Evolutionary conservation across 2,888 invertebrate species (phyloP), one percentile per base, ranked within the genome.

Genomic region (Pedicia rivosa): DNA sequence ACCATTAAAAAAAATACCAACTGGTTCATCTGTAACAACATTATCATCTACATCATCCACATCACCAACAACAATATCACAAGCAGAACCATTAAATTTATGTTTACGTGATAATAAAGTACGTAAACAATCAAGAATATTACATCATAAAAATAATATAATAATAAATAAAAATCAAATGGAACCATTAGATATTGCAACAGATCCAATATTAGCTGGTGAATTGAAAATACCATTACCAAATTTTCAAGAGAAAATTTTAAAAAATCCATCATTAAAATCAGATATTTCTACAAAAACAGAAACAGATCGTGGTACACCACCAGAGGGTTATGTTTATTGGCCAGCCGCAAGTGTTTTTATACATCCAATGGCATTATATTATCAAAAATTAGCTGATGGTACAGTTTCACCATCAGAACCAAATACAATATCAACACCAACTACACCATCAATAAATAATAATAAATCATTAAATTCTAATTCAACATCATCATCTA

Each of bases 21-120:
- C n/a, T n/a, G n/a, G n/a, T n/a, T n/a, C n/a, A n/a, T n/a, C n/a
- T n/a, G n/a, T n/a, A n/a, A n/a, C n/a, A n/a, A n/a, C n/a, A n/a
- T n/a, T n/a, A n/a, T n/a, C n/a, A n/a, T n/a, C n/a, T n/a, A n/a
- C n/a, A n/a, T n/a, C n/a, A n/a, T n/a, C n/a, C n/a, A n/a, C n/a
- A n/a, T n/a, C n/a, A n/a, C n/a, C n/a, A n/a, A n/a, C n/a, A n/a
- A n/a, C n/a, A n/a, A n/a, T n/a, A n/a, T n/a, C n/a, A n/a, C n/a
- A n/a, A 20, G 75, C 79, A 35, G 82, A 86, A 50, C 87, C 87
- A 0, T 61, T 88, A 5, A 88, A 88, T 59, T 67, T 88, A 4
- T 88, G 87, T 53, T 70, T 87, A 39, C 65, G 83, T 36, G 87
- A 87, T 51, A 65, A 76, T 5, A 17, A 10, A 10, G 13, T 20